These are phyloP conservation scores for Parazoanthus darwini DNA, from an alignment of 92 coral and sea anemone genomes.

Conservation along the genomic window DNA sequence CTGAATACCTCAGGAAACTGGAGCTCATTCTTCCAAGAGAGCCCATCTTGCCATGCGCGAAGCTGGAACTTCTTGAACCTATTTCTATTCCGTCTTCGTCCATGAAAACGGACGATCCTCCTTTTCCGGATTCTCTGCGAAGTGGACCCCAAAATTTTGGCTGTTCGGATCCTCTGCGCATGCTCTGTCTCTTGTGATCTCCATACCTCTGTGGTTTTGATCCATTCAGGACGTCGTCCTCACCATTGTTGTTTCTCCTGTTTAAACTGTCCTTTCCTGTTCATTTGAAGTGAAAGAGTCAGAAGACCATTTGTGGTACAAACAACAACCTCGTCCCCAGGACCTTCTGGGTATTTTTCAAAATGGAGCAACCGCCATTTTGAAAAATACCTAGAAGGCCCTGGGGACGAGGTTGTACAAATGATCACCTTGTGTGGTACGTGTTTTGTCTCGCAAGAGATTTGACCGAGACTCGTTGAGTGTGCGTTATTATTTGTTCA, in stretches of 20 bases:
- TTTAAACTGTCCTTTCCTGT: neutral
- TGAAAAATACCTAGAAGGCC: too few species aligned
- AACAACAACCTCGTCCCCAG: too few species aligned
- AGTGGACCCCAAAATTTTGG: constrained; percentile 40
- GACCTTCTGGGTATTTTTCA: too few species aligned
- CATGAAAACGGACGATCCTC: neutral
- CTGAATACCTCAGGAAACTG: constrained; percentile 29
- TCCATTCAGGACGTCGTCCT: neutral
- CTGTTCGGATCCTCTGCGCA: neutral
- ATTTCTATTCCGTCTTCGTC: neutral
- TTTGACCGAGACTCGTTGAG: too few species aligned
- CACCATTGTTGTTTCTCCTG: neutral
- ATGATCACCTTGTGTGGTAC: too few species aligned
- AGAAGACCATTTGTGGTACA: neutral
- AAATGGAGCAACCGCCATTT: too few species aligned
- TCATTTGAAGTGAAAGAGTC: neutral
- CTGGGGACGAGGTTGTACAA: too few species aligned
- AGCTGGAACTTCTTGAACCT: constrained; percentile 32
- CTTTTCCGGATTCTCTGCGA: constrained; percentile 10
- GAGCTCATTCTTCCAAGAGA: constrained; percentile 37
- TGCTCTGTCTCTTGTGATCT: neutral
- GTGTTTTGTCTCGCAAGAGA: too few species aligned
- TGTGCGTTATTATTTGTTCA: too few species aligned
- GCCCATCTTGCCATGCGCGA: constrained; percentile 4
- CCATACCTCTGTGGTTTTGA: neutral